Evolutionary conservation across 2,113 vertebrate species (phyloP).

Genomic region (Etheostoma cragini): DNA sequence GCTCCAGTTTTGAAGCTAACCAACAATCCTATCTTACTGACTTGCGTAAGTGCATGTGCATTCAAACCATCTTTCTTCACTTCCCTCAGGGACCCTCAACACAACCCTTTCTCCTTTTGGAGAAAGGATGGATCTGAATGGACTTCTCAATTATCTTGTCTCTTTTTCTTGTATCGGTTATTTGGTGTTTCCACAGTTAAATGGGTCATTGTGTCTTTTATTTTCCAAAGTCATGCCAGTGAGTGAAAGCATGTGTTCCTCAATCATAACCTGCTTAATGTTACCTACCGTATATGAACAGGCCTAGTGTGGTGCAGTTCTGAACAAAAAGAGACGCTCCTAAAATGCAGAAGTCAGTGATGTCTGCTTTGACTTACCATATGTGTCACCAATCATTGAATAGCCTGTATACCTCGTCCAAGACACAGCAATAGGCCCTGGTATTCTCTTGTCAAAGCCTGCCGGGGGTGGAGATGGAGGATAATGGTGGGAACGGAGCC

Average conservation of each 20-base stretch:
- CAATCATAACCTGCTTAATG: constrained; percentile 57
- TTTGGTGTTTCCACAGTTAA: constrained; percentile 51
- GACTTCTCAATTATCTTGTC: constrained; percentile 46
- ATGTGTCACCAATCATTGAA: constrained; percentile 70
- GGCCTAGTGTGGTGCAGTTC: constrained; percentile 54
- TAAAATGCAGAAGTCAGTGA: constrained; percentile 62
- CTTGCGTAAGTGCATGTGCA: constrained; percentile 47
- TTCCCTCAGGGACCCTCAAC: constrained; percentile 78
- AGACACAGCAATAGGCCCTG: constrained; percentile 80
- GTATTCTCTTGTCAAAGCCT: constrained; percentile 62
- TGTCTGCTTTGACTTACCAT: constrained; percentile 41
- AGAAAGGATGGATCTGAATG: constrained; percentile 46
- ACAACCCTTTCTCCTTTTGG: constrained; percentile 61
- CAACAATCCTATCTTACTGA: constrained; percentile 55
- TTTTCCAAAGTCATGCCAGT: constrained; percentile 61
- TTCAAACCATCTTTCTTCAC: constrained; percentile 64
- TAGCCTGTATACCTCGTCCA: constrained; percentile 82
- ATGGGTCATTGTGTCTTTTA: constrained; percentile 50
- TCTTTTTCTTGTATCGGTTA: constrained; percentile 46
- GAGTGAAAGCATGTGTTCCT: constrained; percentile 64
- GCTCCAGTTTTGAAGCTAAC: constrained; percentile 57
- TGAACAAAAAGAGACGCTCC: constrained; percentile 63
- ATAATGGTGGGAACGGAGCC: constrained; percentile 71
- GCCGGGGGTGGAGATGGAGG: constrained; percentile 26
- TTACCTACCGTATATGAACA: constrained; percentile 43